Conservation (phyloP, 1,140 invertebrate species). For the Drosophila auraria region DNA sequence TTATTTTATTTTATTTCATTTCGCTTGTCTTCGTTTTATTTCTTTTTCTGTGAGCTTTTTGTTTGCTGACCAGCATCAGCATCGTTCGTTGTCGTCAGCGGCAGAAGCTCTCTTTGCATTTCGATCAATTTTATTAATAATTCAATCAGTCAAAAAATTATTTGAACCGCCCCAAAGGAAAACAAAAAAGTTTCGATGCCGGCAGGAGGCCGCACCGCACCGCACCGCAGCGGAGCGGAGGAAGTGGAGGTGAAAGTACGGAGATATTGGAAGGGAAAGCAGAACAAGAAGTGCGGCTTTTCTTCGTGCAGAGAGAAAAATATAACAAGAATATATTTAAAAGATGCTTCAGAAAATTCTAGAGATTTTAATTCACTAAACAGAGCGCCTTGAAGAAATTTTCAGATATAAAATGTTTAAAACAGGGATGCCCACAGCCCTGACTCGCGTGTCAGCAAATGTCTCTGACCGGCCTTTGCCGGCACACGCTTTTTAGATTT, state of each 20-base stretch:
- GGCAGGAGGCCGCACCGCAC: constrained; percentile 8
- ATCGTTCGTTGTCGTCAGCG: constrained; percentile 31
- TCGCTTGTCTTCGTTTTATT: constrained; percentile 9
- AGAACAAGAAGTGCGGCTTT: constrained; percentile 18
- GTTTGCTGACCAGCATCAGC: constrained; percentile 65
- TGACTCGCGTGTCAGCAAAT: too few relatives aligned
- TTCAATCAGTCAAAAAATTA: constrained; percentile 84
- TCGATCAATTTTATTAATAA: constrained; percentile 85
- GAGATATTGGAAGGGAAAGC: not conserved
- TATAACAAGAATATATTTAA: not conserved
- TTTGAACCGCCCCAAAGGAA: constrained; percentile 83
- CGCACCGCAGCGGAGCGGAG: not conserved
- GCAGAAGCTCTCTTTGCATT: constrained; percentile 72
- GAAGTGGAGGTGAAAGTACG: not conserved
- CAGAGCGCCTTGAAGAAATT: too few relatives aligned
- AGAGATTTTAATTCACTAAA: too few relatives aligned
- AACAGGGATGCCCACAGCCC: too few relatives aligned
- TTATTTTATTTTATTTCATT: constrained; percentile 18
- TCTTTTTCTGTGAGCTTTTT: constrained; percentile 34
- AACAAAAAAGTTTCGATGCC: constrained; percentile 74
- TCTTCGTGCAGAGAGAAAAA: not conserved
- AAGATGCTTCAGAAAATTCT: not conserved
- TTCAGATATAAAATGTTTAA: too few relatives aligned
- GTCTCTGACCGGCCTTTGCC: too few relatives aligned
- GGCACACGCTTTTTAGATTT: too few relatives aligned